These are phyloP conservation scores for Grantiella picta DNA, from an alignment of 2,113 vertebrate species.

Conservation along the genomic window DNA sequence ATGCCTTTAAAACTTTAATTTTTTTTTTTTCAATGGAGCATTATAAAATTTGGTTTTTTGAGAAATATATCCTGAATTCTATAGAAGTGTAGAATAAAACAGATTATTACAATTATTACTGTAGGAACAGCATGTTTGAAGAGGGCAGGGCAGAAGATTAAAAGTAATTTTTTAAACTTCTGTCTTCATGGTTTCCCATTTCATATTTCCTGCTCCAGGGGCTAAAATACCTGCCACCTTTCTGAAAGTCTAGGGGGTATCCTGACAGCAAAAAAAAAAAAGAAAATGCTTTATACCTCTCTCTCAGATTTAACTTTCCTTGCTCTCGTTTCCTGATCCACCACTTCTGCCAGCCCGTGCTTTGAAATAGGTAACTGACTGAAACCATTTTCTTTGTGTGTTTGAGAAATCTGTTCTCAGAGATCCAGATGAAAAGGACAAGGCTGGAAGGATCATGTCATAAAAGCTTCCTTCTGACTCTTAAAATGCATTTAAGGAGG, in stretches of 20 bases:
- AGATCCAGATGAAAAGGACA: neutral
- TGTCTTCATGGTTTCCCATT: neutral
- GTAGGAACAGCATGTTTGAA: neutral
- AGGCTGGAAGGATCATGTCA: neutral
- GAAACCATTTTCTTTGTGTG: neutral
- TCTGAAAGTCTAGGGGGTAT: neutral
- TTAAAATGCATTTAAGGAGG: neutral
- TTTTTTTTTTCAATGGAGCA: neutral
- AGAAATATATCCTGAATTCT: neutral
- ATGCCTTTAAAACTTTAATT: neutral
- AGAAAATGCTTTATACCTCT: neutral
- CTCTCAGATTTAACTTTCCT: neutral
- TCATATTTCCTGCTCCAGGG: neutral
- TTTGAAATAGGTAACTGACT: neutral
- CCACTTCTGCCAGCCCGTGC: neutral
- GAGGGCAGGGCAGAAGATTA: neutral
- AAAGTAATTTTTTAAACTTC: neutral
- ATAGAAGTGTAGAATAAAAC: neutral
- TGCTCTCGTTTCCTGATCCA: neutral
- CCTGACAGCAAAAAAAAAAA: neutral
- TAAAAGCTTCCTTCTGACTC: neutral
- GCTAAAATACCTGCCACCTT: neutral
- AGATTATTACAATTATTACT: neutral
- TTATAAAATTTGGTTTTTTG: neutral
- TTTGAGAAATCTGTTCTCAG: neutral